A percentile compares a stretch with the other conserved stretches of the same genome.
These are phyloP conservation scores for Cryptocephalus moraei DNA, from an alignment of 2,888 invertebrate species.

Conservation along the genomic window DNA sequence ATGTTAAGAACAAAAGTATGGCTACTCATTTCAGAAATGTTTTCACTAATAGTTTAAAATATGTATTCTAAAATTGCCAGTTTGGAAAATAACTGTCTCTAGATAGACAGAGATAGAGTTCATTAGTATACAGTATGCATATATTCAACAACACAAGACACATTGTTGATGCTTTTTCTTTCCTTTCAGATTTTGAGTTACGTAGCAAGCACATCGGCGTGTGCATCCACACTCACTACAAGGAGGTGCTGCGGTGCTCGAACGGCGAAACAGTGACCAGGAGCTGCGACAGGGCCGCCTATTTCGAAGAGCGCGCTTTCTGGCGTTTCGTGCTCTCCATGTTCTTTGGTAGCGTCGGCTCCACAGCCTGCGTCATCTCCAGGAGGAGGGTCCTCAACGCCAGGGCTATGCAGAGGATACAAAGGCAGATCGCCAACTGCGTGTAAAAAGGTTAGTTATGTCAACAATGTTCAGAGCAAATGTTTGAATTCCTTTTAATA, in stretches of 20 bases:
- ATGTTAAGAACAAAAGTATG: too few relatives aligned
- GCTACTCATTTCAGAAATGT: too few relatives aligned
- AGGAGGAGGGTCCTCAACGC: slow-evolving; percentile 58
- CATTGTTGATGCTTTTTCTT: too few relatives aligned
- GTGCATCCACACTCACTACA: slow-evolving; percentile 73
- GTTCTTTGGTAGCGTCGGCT: slow-evolving; percentile 53
- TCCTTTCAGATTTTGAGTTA: slow-evolving; percentile 60
- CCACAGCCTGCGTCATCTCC: slow-evolving; percentile 53
- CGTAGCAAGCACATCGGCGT: slow-evolving; percentile 72
- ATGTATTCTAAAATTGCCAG: too few relatives aligned
- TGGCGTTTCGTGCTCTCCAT: slow-evolving; percentile 72
- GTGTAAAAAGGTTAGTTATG: slow-evolving; percentile 25
- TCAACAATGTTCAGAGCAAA: too few relatives aligned
- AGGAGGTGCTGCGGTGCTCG: slow-evolving; percentile 71
- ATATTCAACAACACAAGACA: background rate
- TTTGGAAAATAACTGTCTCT: too few relatives aligned
- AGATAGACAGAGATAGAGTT: too few relatives aligned
- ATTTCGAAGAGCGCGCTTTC: slow-evolving; percentile 74
- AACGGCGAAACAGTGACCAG: slow-evolving; percentile 71
- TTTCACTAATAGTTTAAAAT: too few relatives aligned
- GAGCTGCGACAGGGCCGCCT: slow-evolving; percentile 79
- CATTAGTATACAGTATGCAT: too few relatives aligned
- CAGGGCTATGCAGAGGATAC: slow-evolving; percentile 55
- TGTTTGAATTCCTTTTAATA: too few relatives aligned
- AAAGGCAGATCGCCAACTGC: slow-evolving; percentile 61